Conservation (phyloP, 2,888 invertebrate species). For the Xestia sexstrigata region DNA sequence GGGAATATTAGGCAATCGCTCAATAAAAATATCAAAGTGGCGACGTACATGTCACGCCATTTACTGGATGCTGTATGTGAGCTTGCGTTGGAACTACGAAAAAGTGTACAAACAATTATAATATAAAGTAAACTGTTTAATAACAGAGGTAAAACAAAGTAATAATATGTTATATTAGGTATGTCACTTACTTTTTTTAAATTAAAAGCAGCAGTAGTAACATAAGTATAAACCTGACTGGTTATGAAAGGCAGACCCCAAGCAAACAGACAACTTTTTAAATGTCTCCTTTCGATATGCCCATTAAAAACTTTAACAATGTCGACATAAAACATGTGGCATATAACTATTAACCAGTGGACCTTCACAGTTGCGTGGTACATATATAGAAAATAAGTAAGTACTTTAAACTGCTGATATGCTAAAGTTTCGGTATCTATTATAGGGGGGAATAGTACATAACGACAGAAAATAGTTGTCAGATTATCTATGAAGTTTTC, state of each 20-base stretch:
- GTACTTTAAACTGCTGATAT: neutral
- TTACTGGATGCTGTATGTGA: neutral
- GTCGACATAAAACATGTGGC: conserved; percentile 16
- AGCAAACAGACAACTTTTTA: conserved; percentile 2
- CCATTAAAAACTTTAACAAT: conserved; percentile 12
- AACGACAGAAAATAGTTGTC: neutral
- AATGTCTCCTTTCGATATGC: neutral
- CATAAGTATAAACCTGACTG: neutral
- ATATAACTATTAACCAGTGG: neutral
- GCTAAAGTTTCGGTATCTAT: neutral
- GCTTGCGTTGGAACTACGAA: neutral
- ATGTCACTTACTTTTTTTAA: neutral
- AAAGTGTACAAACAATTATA: neutral
- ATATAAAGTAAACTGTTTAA: neutral
- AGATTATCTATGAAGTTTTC: neutral
- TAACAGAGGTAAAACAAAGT: neutral
- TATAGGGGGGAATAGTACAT: neutral
- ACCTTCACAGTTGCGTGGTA: neutral
- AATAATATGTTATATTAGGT: neutral
- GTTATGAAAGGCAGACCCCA: neutral
- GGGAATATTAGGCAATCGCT: conserved; percentile 8
- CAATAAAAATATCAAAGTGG: conserved; percentile 6
- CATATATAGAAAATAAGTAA: neutral
- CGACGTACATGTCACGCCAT: neutral
- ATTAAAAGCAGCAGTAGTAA: neutral